phyloP scores from a whole-genome alignment of 2,113 vertebrate genomes.

The Syngnathus scovelli region DNA sequence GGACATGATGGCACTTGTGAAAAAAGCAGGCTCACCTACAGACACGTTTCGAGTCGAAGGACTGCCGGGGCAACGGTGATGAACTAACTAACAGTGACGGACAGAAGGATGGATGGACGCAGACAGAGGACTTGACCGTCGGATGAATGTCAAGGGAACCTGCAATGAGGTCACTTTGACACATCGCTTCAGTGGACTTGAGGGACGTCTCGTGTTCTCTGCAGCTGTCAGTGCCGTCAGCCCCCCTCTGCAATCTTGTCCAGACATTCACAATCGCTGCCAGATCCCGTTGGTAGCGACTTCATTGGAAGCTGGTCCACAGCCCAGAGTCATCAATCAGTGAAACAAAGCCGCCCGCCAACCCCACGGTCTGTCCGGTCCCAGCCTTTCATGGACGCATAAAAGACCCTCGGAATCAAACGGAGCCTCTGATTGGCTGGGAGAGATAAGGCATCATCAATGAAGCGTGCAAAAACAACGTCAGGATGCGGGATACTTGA shows the following conservation, averaged over 20 bases:
- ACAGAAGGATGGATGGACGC: not conserved
- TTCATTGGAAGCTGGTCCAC: conserved; percentile 53
- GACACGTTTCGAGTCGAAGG: not conserved
- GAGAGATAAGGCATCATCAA: conserved; percentile 52
- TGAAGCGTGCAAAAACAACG: conserved; percentile 44
- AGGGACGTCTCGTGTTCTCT: conserved; percentile 27
- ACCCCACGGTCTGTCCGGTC: not conserved
- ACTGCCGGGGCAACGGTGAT: not conserved
- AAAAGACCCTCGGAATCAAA: conserved; percentile 44
- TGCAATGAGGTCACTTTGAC: conserved; percentile 9
- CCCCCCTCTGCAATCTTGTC: conserved; percentile 1
- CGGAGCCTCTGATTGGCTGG: conserved; percentile 33
- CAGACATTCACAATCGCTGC: conserved; percentile 35
- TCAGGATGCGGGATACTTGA: conserved; percentile 18
- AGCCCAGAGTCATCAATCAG: conserved; percentile 56
- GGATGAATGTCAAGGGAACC: conserved; percentile 4
- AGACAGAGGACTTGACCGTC: not conserved
- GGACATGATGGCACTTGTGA: not conserved
- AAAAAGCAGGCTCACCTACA: no score
- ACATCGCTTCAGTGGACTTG: conserved; percentile 17
- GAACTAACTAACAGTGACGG: not conserved
- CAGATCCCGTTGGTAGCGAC: conserved; percentile 56
- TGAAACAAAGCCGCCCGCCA: conserved; percentile 51
- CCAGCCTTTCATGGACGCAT: conserved; percentile 51
- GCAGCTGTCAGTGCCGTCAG: conserved; percentile 52